A percentile compares a stretch with the other conserved stretches of the same genome.
These are phyloP conservation scores for Megalurothrips usitatus DNA, from an alignment of 2,888 invertebrate species.

Conservation along the genomic window DNA sequence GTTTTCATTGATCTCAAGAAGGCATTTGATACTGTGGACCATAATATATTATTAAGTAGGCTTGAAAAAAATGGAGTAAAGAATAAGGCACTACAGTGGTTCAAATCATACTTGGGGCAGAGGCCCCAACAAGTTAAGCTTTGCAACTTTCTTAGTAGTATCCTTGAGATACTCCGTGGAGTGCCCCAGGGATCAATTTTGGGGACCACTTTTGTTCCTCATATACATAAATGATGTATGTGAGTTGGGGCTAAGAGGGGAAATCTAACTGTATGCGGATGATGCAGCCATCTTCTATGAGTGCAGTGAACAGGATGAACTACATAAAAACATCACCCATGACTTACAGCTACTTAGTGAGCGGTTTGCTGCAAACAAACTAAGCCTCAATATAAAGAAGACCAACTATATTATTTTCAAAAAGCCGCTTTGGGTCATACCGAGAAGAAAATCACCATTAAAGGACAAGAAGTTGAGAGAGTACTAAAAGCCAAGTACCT, in stretches of 20 bases:
- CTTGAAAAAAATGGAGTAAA: slow-evolving; percentile 31
- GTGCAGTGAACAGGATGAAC: neutral
- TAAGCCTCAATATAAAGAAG: slow-evolving; percentile 27
- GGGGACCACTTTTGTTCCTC: slow-evolving; percentile 27
- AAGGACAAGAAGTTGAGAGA: neutral
- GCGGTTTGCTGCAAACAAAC: slow-evolving; percentile 6
- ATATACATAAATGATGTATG: slow-evolving; percentile 32
- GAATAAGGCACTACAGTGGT: slow-evolving; percentile 30
- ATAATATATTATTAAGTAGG: slow-evolving; percentile 29
- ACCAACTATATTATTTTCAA: neutral
- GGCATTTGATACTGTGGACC: slow-evolving; percentile 35
- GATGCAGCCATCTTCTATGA: slow-evolving; percentile 27
- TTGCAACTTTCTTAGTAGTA: neutral
- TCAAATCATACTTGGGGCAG: slow-evolving; percentile 28
- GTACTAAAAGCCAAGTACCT: slow-evolving; percentile 28
- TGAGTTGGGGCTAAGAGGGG: slow-evolving; percentile 2
- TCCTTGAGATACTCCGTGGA: neutral
- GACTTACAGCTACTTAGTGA: neutral
- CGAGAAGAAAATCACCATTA: neutral
- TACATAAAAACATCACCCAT: neutral
- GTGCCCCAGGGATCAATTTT: slow-evolving; percentile 32
- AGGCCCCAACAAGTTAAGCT: slow-evolving; percentile 30
- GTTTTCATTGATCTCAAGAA: slow-evolving; percentile 33
- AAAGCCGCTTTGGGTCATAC: no score
- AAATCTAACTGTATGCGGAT: neutral